Evolutionary conservation across 2,113 vertebrate species (phyloP), one percentile per base, ranked within the genome.

Genomic region (Platysteira castanea): DNA sequence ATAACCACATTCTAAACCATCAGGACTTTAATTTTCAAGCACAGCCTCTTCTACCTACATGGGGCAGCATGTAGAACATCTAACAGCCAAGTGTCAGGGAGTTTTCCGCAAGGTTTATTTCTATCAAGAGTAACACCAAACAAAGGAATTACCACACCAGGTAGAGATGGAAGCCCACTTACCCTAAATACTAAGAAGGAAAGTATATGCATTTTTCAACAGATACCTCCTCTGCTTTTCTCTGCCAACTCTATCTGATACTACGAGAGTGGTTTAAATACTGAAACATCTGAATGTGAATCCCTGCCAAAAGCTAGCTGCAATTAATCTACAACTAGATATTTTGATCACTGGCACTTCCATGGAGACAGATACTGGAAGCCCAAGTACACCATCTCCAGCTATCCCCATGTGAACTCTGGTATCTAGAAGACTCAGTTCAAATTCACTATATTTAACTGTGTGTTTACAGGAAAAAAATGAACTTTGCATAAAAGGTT

Each of bases 341-440:
- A 83, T 93, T 91, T 91, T 95, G 90, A 73, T 69, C 80, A 81
- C 50, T 94, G n/a, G 76, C 59, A 87, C 64, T 91, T 87, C 74
- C 85, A 93, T 46, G 49, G 61, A 53, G 56, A 87, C 20, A 87
- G 54, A 77, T 8, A 91, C 46, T 30, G 76, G 59, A 16, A 93
- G 52, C 27, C 27, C 64, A 41, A 82, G 61, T 8, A 60, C 9
- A n/a, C 20, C 37, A 64, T 27, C 28, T 75, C 49, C 81, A 93
- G 70, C 23, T 95, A 83, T 46, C 63, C 83, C 68, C 75, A 83
- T 0, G 1, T 26, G 52, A 92, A 77, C 54, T 68, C 37, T 6
- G 3, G 4, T 28, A 90, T 89, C 70, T 28, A 76, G 10, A 91
- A 65, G 24, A 67, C 12, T 2, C 35, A 71, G 27, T 28, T 79